Percentiles rank a stretch among this genome's conserved stretches.
phyloP scores from a whole-genome alignment of 2,888 invertebrate species.

The Calephelis perditalis region DNA sequence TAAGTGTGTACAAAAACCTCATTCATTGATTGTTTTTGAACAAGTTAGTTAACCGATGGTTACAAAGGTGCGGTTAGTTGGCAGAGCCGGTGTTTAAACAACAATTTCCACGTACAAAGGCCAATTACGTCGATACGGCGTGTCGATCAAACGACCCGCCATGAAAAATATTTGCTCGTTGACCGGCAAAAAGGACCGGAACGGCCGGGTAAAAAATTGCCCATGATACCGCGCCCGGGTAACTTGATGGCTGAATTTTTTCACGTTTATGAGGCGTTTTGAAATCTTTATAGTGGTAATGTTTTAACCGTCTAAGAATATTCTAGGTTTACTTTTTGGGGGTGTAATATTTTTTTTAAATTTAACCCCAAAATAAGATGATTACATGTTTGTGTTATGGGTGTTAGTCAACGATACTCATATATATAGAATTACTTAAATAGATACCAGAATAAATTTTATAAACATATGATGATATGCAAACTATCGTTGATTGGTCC shows the following conservation, averaged over 20 bases:
- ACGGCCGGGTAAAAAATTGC: conserved; percentile 34
- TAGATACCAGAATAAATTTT: too few relatives aligned
- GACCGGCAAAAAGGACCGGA: conserved; percentile 34
- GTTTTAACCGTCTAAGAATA: neutral
- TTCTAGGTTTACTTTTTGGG: neutral
- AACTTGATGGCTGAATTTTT: conserved; percentile 25
- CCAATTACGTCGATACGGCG: conserved; percentile 38
- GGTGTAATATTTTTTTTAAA: too few relatives aligned
- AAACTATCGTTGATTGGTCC: too few relatives aligned
- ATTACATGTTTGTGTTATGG: too few relatives aligned
- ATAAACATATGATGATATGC: too few relatives aligned
- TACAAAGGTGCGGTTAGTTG: conserved; percentile 18
- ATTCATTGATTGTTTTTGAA: conserved; percentile 3
- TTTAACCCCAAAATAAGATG: too few relatives aligned
- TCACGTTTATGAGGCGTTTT: conserved; percentile 6
- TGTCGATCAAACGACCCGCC: conserved; percentile 35
- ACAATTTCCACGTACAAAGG: conserved; percentile 40
- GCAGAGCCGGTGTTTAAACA: conserved; percentile 32
- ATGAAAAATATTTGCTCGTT: conserved; percentile 36
- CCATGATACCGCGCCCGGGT: conserved; percentile 29
- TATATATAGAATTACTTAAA: too few relatives aligned
- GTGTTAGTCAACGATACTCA: too few relatives aligned
- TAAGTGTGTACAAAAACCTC: too few relatives aligned
- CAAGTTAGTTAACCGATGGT: conserved; percentile 12
- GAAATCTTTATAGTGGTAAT: neutral